Evolutionary conservation across 2,797 vertebrate species (phyloP), one percentile per base, ranked within the genome.

Genomic region (Toxotes lorentzi): DNA sequence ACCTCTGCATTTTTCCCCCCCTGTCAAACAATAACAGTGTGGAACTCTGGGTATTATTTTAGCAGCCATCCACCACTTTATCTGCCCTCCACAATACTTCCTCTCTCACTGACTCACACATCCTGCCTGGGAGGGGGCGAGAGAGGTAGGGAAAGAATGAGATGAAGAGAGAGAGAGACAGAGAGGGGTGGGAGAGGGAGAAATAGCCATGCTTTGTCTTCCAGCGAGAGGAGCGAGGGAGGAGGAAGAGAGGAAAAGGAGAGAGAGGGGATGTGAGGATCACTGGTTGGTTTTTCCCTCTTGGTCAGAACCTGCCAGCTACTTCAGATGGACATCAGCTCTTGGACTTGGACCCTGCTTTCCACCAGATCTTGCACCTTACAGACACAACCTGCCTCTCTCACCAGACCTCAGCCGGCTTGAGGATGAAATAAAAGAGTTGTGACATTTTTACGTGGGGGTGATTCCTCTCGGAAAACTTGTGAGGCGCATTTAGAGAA

Each of bases 1-100:
- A 91, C 86, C 91, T 90, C 92, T 91, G 85, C 91, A 93, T 91
- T 90, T 87, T 69, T 50, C 53, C 78, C 83, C 61, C 79, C 78
- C 79, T 77, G 81, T 95, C 88, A 88, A 95, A 95, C 94, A 95
- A 95, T 95, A 96, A 95, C 94, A 94, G 81, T 58, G 90, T 92
- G 89, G 91, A 93, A 94, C 85, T 89, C 91, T 91, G 90, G 91
- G 89, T 95, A 95, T 96, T 96, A 95, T 95, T 94, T 93, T 94
- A 94, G 91, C 94, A 90, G 93, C 88, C 78, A 73, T 93, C 92
- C 93, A 91, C 75, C 86, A 93, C 96, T 97, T 97, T 97, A 97
- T 97, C 97, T 97, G 91, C 94, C 74, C 95, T 81, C 85, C 93
- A 91, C 96, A 97, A 96, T 91, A 93, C 96, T 97, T 97, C 96